These are phyloP conservation scores for Procambarus clarkii DNA, from an alignment of 1,140 invertebrate species.

Conservation along the genomic window DNA sequence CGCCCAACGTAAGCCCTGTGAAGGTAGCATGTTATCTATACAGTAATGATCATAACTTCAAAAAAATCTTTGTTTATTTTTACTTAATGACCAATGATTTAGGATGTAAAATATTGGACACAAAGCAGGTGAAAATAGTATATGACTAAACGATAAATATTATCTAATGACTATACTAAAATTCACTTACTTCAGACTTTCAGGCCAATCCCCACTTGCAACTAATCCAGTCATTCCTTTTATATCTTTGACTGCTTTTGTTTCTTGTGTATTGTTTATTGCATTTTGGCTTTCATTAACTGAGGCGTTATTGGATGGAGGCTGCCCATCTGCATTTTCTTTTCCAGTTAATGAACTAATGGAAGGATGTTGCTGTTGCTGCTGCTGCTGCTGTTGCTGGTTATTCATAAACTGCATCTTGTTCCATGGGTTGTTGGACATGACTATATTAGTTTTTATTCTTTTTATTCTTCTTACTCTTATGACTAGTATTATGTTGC, in stretches of 20 bases:
- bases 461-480: slow-evolving; percentile 49
- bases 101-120: no score
- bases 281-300: neutral
- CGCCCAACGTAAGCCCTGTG: slow-evolving; percentile 88
- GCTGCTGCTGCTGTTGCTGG: neutral
- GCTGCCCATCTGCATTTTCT: neutral
- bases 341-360: slow-evolving; percentile 10
- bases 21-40: slow-evolving; percentile 62
- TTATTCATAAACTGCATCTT: slow-evolving; percentile 33
- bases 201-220: slow-evolving; percentile 43
- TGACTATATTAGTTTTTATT: slow-evolving; percentile 29
- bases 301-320: neutral
- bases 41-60: neutral
- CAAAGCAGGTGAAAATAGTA: no score
- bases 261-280: slow-evolving; percentile 3
- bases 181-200: slow-evolving; percentile 46
- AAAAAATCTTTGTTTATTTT: no score
- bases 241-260: slow-evolving; percentile 24
- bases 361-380: slow-evolving; percentile 21
- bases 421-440: slow-evolving; percentile 39
- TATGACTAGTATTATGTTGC: slow-evolving; percentile 3
- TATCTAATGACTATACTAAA: no score
- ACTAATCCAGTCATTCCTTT: slow-evolving; percentile 44
- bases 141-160: no score
- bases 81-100: no score